Conservation (phyloP, 2,797 vertebrate species). For the Myiotriccus ornatus region DNA sequence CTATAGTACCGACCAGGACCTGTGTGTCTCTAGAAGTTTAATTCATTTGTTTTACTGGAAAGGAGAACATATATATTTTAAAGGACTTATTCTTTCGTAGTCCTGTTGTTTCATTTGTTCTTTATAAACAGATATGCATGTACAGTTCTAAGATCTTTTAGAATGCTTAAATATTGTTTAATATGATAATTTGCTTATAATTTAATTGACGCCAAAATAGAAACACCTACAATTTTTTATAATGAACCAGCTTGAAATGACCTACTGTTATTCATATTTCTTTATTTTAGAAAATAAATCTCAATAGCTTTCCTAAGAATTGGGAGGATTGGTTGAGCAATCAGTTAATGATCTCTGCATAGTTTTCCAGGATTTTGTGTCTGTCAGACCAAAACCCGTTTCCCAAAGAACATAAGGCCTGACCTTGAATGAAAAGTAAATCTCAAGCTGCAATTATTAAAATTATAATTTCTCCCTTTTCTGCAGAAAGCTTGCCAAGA, state of each 20-base stretch:
- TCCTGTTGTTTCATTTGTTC: neutral
- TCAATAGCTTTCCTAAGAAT: constrained; percentile 39
- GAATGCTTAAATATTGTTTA: neutral
- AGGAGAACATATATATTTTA: neutral
- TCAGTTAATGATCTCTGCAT: constrained; percentile 55
- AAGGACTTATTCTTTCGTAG: neutral
- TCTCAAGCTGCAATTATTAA: constrained; percentile 36
- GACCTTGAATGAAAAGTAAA: constrained; percentile 62
- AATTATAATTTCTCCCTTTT: constrained; percentile 49
- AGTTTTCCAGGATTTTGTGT: constrained; percentile 45
- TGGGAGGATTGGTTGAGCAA: neutral
- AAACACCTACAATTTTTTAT: constrained; percentile 2
- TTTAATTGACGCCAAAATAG: neutral
- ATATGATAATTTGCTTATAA: neutral
- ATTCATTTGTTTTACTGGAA: neutral
- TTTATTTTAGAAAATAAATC: constrained; percentile 33
- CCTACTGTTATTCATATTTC: neutral
- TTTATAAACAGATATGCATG: neutral
- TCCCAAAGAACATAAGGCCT: constrained; percentile 35
- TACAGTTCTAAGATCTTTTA: neutral
- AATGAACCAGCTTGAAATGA: neutral
- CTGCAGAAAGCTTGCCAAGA: constrained; percentile 36
- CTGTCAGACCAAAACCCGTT: constrained; percentile 45
- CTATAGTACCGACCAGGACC: neutral
- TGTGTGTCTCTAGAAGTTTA: neutral